phyloP scores from a whole-genome alignment of 2,888 invertebrate genomes.

The Taenaris catops region DNA sequence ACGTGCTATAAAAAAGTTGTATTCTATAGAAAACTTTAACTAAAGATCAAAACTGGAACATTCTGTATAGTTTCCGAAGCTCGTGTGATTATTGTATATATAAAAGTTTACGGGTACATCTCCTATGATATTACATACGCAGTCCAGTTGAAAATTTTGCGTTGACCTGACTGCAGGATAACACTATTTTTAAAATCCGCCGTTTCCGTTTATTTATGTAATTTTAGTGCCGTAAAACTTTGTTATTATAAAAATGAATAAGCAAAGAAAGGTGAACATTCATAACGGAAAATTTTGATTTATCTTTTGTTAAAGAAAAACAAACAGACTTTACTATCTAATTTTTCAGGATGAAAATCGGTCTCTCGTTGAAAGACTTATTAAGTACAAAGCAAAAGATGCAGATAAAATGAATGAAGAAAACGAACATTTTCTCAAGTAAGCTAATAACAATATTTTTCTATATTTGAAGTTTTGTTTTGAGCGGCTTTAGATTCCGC shows the following conservation, averaged over 20 bases:
- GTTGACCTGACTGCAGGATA: constrained; percentile 28
- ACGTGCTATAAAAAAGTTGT: too few species aligned
- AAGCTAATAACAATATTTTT: constrained; percentile 52
- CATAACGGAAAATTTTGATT: background rate
- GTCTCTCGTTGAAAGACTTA: constrained; percentile 90
- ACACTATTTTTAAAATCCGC: constrained; percentile 1
- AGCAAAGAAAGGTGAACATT: constrained; percentile 18
- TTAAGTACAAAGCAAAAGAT: constrained; percentile 95
- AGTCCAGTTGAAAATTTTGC: constrained; percentile 46
- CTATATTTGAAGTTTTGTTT: constrained; percentile 8
- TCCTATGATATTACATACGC: constrained; percentile 47
- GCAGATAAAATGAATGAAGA: constrained; percentile 98
- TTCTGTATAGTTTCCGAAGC: constrained; percentile 57
- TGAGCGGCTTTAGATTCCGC: constrained; percentile 5
- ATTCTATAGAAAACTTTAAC: too few species aligned
- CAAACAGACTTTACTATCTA: too few species aligned
- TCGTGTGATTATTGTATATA: constrained; percentile 56
- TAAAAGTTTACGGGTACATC: constrained; percentile 47
- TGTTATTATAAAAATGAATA: constrained; percentile 10
- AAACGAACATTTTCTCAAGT: constrained; percentile 96
- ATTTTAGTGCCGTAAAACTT: constrained; percentile 2
- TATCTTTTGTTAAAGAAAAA: background rate
- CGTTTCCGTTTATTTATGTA: too few species aligned
- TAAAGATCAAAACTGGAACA: constrained; percentile 46
- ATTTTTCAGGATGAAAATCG: constrained; percentile 94